Percentiles rank a stretch among this genome's conserved stretches.
phyloP scores from a whole-genome alignment of 2,113 vertebrate genomes.

The Laticauda laticaudata region DNA sequence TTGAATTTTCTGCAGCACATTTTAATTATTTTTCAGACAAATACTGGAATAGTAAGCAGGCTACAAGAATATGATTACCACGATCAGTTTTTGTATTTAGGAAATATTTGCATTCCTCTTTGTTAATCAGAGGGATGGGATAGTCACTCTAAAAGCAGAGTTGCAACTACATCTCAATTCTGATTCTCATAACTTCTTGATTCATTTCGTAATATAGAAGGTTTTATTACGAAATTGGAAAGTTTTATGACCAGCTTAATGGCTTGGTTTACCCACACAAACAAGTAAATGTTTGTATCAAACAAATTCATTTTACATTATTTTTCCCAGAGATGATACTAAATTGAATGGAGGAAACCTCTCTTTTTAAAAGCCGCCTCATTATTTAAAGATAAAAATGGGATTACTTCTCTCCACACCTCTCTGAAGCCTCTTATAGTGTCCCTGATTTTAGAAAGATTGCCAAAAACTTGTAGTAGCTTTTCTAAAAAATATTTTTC shows the following conservation, averaged over 20 bases:
- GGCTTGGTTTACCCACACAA: background rate
- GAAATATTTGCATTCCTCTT: constrained; percentile 27
- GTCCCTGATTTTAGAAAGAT: background rate
- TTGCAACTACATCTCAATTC: constrained; percentile 16
- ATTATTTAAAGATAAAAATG: background rate
- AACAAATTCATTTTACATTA: background rate
- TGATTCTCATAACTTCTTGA: background rate
- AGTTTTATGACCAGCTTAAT: background rate
- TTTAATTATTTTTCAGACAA: background rate
- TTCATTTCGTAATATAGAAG: background rate
- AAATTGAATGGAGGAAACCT: background rate
- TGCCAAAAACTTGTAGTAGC: background rate
- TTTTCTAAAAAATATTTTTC: background rate
- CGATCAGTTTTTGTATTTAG: constrained; percentile 5
- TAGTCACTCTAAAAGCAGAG: background rate
- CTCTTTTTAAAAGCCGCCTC: background rate
- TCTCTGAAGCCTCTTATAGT: background rate
- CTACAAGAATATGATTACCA: constrained; percentile 2
- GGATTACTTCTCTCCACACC: background rate
- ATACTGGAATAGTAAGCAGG: background rate
- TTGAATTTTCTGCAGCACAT: background rate
- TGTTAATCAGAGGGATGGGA: constrained; percentile 10
- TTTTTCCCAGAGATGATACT: background rate
- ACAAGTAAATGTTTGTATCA: background rate
- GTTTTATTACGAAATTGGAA: background rate